Evolutionary conservation across 2,113 vertebrate species (phyloP).

Genomic region (Columba livia): DNA sequence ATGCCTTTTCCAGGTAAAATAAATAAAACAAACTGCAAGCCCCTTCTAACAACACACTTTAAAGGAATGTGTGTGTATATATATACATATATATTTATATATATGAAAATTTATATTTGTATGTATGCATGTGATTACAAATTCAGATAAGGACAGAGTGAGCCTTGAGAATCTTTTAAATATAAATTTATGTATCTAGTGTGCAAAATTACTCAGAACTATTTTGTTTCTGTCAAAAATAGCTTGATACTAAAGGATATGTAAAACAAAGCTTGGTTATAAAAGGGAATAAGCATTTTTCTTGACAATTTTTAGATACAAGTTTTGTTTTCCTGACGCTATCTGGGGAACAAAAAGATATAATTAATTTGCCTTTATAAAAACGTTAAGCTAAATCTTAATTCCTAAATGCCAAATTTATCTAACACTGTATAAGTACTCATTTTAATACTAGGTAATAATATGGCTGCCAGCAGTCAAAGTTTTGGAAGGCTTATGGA

Average conservation of each 20-base stretch:
- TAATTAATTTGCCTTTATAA: neutral
- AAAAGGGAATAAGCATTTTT: neutral
- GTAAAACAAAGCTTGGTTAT: neutral
- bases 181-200: neutral
- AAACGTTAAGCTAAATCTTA: neutral
- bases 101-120: neutral
- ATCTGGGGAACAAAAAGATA: neutral
- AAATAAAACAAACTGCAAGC: neutral
- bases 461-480: neutral
- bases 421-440: neutral
- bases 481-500: neutral
- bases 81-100: neutral
- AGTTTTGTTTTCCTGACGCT: neutral
- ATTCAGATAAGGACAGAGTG: neutral
- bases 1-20: slow-evolving; percentile 9
- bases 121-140: neutral
- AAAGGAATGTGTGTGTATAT: neutral
- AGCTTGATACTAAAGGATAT: neutral
- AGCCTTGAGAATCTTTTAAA: neutral
- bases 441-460: neutral
- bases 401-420: neutral
- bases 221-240: neutral
- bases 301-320: neutral
- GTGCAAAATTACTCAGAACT: neutral
- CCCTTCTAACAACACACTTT: neutral